Evolutionary conservation across 2,797 vertebrate genomes (phyloP), one percentile per base, ranked within the genome.

Genomic region (Melanotaenia maccullochi): DNA sequence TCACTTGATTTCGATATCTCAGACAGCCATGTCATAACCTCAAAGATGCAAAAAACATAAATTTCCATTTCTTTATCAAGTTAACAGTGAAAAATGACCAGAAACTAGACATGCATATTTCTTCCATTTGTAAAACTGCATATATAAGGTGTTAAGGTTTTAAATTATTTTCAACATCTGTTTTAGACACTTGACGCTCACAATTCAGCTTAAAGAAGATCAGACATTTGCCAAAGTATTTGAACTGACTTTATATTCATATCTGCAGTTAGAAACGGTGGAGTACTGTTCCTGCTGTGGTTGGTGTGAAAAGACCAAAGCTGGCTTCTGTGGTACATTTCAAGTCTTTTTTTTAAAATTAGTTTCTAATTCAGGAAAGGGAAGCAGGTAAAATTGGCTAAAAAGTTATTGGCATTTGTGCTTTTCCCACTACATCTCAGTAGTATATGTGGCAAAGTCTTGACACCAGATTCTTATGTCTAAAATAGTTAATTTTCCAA

Each of bases 71-170:
- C 89, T 93, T 90, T 76, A 92, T 92, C 88, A 95, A 94, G 93
- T 96, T 95, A 95, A 96, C 93, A 93, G 95, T 96, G 95, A 96
- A 94, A 95, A 93, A 90, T 95, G 90, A 96, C 93, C 92, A 94
- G 88, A 94, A 95, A 94, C 93, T 94, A 96, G 93, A 96, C 96
- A 97, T 98, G 96, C 96, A 97, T 96, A 96, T 94, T 93, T 92
- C 90, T 87, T 90, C 85, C 84, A 81, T 91, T 89, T 94, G 93
- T 93, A 73, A 95, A 95, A 95, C 95, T 96, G 93, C 94, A 94
- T 96, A 95, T 96, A 95, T 94, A 94, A 93, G 86, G 78, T 91
- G 85, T 84, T 74, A 83, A 85, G 60, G 81, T 76, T 88, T 83
- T 80, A 76, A 72, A 71, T 77, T 4, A 54, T 62, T 78, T 69